Percentiles rank a stretch among this genome's conserved stretches.
Evolutionary conservation across 30 jellyfish, hydroid and myxozoan genomes (phyloP).

Genomic region (Chrysaora quinquecirrha): DNA sequence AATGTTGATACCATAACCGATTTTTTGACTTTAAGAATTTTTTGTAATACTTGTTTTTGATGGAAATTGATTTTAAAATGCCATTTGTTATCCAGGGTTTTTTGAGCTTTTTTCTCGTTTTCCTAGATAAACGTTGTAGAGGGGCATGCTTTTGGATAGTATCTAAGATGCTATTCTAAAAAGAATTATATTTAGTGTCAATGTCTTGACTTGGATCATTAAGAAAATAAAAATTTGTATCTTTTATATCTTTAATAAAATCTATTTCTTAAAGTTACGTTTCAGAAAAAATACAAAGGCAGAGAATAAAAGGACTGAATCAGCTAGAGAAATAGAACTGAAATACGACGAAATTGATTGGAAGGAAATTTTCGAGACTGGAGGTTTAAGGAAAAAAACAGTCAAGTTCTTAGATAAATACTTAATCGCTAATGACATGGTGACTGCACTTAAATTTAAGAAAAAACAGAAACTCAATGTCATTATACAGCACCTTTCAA

Average conservation of each 20-base stretch:
- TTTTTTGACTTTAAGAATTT: not conserved
- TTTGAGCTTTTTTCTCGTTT: not conserved
- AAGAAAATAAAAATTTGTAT: slow-evolving; percentile 4
- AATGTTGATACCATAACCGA: not conserved
- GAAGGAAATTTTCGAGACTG: no score
- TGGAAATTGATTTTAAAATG: slow-evolving; percentile 4
- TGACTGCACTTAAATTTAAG: no score
- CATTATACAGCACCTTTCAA: no score
- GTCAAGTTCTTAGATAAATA: no score
- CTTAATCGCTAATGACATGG: no score
- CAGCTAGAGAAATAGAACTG: no score
- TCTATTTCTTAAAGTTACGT: slow-evolving; percentile 1
- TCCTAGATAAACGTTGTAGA: slow-evolving; percentile 8
- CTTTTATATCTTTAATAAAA: slow-evolving; percentile 10
- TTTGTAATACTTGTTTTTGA: slow-evolving; percentile 15
- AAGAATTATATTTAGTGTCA: not conserved
- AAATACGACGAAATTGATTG: no score
- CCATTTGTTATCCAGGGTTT: slow-evolving; percentile 11
- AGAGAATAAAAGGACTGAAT: no score
- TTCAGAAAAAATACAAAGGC: no score
- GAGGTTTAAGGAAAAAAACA: no score
- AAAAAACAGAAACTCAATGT: no score
- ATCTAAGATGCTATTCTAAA: slow-evolving; percentile 3
- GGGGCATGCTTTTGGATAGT: slow-evolving; percentile 19
- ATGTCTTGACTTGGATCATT: slow-evolving; percentile 17